Base-by-base conservation (phyloP, 2,888 invertebrate genomes). In the Netelia inedita region DNA sequence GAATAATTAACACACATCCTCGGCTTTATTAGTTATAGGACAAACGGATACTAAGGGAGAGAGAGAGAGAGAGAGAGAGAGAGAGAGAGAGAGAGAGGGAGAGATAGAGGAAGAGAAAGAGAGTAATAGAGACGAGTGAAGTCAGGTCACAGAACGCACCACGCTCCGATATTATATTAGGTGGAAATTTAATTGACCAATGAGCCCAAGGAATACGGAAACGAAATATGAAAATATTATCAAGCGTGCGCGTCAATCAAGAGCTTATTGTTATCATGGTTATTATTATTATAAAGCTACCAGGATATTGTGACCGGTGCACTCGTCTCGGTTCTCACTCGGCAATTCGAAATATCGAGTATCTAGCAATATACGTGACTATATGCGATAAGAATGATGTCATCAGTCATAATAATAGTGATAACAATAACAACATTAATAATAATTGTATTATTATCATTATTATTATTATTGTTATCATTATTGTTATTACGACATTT, bases 1-100 rank as follows among this genome's bases (percentile, higher is more conserved):
- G 80, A 83, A 83, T 83, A 83, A 83, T 83, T 83, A 72, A 76
- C 76, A 76, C 14, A n/a, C 53, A 53, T 57, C 55, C 66, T 19
- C 68, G 59, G 66, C 28, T 57, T 76, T 76, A 76, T 76, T 61
- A 75, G 72, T 72, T 53, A 72, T 50, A 79, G 11, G 46, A 59
- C 71, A 46, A 61, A 65, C 16, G 53, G 59, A 43, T 16, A 50
- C 23, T 46, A 14, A 46, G 46, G 14, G 46, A 11, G 14, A 46
- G 46, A 11, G 65, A 75, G 63, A 53, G 59, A 63, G 21, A 68
- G 41, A 59, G 28, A 50, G 61, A 23, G 19, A 46, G 5, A 50
- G n/a, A 50, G 50, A 50, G 50, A 50, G 50, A 50, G 50, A 50
- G n/a, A 28, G 28, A 28, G 46, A 46, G 46, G 0, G 11, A 6